phyloP scores from a whole-genome alignment of 2,797 vertebrate species.

The Halcyon chelicuti region DNA sequence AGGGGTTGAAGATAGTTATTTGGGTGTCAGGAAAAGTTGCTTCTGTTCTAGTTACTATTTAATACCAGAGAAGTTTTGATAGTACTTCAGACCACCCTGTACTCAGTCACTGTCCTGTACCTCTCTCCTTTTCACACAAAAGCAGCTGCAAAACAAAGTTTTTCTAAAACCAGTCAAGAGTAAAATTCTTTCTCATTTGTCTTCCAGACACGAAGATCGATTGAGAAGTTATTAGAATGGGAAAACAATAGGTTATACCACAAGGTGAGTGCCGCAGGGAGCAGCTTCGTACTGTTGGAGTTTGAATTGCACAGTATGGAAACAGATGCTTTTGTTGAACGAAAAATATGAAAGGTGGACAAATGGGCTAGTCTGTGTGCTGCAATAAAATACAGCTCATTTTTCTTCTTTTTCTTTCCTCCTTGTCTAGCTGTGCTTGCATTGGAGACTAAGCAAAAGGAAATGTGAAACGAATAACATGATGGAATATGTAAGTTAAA shows the following conservation, averaged over 20 bases:
- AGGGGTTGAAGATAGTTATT: background rate
- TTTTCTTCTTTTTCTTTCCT: conserved; percentile 88
- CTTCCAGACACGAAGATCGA: conserved; percentile 92
- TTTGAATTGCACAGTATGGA: conserved; percentile 99
- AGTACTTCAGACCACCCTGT: conserved; percentile 83
- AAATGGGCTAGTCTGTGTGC: conserved; percentile 88
- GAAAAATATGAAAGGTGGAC: conserved; percentile 89
- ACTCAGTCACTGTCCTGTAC: conserved; percentile 84
- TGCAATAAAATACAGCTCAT: conserved; percentile 87
- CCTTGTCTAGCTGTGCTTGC: conserved; percentile 97
- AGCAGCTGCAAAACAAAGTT: conserved; percentile 87
- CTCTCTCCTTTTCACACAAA: conserved; percentile 79
- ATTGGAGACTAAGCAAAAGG: conserved; percentile 98
- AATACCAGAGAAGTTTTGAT: conserved; percentile 57
- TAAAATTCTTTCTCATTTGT: conserved; percentile 92
- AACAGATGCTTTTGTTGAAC: conserved; percentile 99
- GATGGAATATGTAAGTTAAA: conserved; percentile 98
- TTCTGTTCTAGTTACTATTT: conserved; percentile 57
- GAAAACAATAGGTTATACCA: conserved; percentile 99
- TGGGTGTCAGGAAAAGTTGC: background rate
- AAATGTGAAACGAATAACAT: conserved; percentile 99
- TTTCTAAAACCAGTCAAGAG: conserved; percentile 85
- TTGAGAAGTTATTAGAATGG: conserved; percentile 99
- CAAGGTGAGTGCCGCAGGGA: conserved; percentile 90
- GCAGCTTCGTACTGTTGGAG: conserved; percentile 84